Evolutionary conservation across 1,140 invertebrate genomes (phyloP).

Genomic region (Brachionus angularis): DNA sequence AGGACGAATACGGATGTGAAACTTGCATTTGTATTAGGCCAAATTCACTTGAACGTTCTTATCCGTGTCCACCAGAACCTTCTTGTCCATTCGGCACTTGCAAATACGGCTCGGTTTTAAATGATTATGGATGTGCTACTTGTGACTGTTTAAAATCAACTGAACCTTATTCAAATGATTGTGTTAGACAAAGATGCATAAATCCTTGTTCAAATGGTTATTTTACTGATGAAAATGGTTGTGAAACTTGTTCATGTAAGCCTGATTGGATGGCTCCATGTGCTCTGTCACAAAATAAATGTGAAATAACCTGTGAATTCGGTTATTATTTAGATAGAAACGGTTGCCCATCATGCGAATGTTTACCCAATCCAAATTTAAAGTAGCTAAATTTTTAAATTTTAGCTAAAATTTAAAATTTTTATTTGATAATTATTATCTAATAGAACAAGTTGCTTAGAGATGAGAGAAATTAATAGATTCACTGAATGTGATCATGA

Average conservation of each 20-base stretch:
- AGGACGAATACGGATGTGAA: constrained; percentile 43
- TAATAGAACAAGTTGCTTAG: not conserved
- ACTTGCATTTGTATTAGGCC: constrained; percentile 41
- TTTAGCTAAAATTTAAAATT: not conserved
- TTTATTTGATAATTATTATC: not conserved
- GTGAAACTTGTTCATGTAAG: constrained; percentile 40
- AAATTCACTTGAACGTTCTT: constrained; percentile 1
- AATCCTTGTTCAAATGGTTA: constrained; percentile 14
- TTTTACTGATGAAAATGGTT: constrained; percentile 25
- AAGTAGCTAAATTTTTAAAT: not conserved
- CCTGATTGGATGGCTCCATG: constrained; percentile 24
- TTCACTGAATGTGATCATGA: constrained; percentile 24
- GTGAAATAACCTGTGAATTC: not conserved
- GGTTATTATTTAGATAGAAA: constrained; percentile 28
- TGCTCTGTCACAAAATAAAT: not conserved
- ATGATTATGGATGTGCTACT: constrained; percentile 30
- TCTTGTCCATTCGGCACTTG: constrained; percentile 26
- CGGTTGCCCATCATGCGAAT: constrained; percentile 30
- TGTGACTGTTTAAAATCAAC: constrained; percentile 37
- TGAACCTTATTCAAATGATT: not conserved
- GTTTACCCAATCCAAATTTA: constrained; percentile 25
- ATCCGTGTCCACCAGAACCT: not conserved
- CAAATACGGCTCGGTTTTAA: constrained; percentile 23
- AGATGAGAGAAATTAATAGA: not conserved
- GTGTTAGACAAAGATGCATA: not conserved